Percentiles rank a stretch among this genome's conserved stretches.
Evolutionary conservation across 2,888 invertebrate species (phyloP).

Genomic region (Machimus rusticus): DNA sequence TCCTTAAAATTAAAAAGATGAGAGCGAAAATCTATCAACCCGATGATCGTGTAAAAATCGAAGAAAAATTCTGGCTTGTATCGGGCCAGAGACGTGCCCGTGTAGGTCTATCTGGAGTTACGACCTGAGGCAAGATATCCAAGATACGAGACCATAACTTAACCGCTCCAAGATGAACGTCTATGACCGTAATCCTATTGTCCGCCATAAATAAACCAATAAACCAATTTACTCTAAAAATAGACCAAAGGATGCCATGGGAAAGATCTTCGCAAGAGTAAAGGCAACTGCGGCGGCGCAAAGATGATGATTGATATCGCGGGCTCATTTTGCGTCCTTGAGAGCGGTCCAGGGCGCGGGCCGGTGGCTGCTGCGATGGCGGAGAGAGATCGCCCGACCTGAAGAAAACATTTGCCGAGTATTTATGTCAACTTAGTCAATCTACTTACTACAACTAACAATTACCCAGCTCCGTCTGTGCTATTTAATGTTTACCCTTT

Average conservation of each 20-base stretch:
- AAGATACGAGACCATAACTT: constrained; percentile 36
- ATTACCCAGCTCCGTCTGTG: constrained; percentile 7
- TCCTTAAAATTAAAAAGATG: constrained; percentile 15
- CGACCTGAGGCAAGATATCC: constrained; percentile 12
- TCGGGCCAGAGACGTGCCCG: neutral
- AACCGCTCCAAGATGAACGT: constrained; percentile 40
- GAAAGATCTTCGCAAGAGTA: constrained; percentile 1
- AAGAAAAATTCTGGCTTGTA: neutral
- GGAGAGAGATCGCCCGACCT: neutral
- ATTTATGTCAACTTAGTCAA: constrained; percentile 40
- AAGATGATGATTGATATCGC: constrained; percentile 39
- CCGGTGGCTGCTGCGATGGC: neutral
- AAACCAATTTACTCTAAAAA: constrained; percentile 48
- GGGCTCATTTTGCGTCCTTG: neutral
- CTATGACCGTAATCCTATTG: constrained; percentile 44
- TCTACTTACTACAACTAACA: constrained; percentile 31
- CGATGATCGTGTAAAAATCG: constrained; percentile 28
- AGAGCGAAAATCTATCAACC: constrained; percentile 31
- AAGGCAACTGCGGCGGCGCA: neutral
- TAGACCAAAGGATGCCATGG: constrained; percentile 41
- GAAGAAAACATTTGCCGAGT: constrained; percentile 19
- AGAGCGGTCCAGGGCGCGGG: neutral
- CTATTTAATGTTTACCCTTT: constrained; percentile 4
- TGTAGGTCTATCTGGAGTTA: constrained; percentile 15
- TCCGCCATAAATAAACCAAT: constrained; percentile 47